Evolutionary conservation across 2,797 vertebrate species (phyloP).

Genomic region (Gobionotothen gibberifrons): DNA sequence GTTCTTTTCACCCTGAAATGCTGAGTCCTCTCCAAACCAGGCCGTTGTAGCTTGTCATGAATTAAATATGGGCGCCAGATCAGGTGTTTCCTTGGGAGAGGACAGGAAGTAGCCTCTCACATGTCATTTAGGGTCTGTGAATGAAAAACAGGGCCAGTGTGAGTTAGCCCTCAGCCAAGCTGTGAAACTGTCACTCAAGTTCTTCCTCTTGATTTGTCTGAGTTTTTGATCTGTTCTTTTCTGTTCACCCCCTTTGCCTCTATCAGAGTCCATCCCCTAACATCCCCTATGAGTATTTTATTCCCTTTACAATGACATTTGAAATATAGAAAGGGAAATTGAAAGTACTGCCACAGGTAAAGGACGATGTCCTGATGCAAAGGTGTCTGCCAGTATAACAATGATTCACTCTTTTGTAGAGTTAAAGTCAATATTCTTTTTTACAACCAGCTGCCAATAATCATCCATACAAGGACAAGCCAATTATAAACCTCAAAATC

Average conservation of each 20-base stretch:
- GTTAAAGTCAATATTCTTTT: not conserved
- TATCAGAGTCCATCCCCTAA: slow-evolving; percentile 6
- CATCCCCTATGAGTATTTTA: not conserved
- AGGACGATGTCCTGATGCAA: slow-evolving; percentile 5
- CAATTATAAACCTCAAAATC: slow-evolving; percentile 19
- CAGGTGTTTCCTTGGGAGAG: slow-evolving; percentile 76
- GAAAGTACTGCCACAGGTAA: not conserved
- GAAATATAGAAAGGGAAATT: slow-evolving; percentile 15
- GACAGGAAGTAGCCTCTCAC: slow-evolving; percentile 79
- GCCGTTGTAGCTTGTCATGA: slow-evolving; percentile 84
- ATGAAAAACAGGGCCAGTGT: slow-evolving; percentile 64
- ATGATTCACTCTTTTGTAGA: slow-evolving; percentile 1
- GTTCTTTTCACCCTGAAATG: slow-evolving; percentile 72
- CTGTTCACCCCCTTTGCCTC: slow-evolving; percentile 13
- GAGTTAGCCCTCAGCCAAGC: slow-evolving; percentile 52
- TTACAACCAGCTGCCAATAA: slow-evolving; percentile 9
- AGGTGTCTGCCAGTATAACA: not conserved
- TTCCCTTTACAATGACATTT: slow-evolving; percentile 21
- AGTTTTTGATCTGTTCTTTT: slow-evolving; percentile 51
- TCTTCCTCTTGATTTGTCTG: slow-evolving; percentile 51
- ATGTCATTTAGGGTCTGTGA: slow-evolving; percentile 80
- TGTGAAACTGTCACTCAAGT: slow-evolving; percentile 47
- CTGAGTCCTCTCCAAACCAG: slow-evolving; percentile 62
- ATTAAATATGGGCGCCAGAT: slow-evolving; percentile 85
- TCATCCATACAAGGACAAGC: slow-evolving; percentile 7